Evolutionary conservation across 2,888 invertebrate genomes (phyloP), one percentile per base, ranked within the genome.

Genomic region (Oscheius sp.): DNA sequence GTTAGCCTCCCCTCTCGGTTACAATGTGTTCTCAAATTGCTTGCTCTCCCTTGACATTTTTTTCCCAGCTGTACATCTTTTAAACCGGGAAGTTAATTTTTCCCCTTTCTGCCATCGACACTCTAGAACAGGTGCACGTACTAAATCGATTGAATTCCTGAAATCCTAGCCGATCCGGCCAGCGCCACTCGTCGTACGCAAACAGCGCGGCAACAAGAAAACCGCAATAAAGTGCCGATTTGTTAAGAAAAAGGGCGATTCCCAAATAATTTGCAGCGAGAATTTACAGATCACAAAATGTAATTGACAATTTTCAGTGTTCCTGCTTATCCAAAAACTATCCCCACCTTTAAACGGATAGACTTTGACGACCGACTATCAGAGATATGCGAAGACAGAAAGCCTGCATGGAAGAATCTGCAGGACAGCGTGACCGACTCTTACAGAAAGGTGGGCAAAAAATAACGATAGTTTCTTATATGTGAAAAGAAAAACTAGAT

Each of bases 351-450:
- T 74, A 80, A 80, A 25, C 59, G 86, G 45, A 79, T 87, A 59
- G 85, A 86, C 64, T 85, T 87, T 53, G 87, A 87, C 56, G 87
- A 87, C 69, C 66, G 85, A 61, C 70, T 83, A 7, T 80, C 82
- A 21, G 87, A 87, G 35, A 35, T 79, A 9, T 55, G 73, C 29
- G 66, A 73, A 49, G 79, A 64, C 16, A 63, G 63, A 41, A 29
- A 55, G 45, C 63, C 72, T 18, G 63, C 72, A 18, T 72, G 72
- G 52, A 84, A 86, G 56, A 83, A 86, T 29, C 78, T 83, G 56
- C 81, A 85, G 63, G 85, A 86, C 58, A 84, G 78, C 59, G 80
- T 87, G 45, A 85, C 84, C 35, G 86, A 85, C 58, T 86, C 85
- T 0, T 87, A 87, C 58, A 70, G 80, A 59, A 85, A 82, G 69